Evolutionary conservation across 2,113 vertebrate genomes (phyloP), one percentile per base, ranked within the genome.

Genomic region (Eretmochelys imbricata): DNA sequence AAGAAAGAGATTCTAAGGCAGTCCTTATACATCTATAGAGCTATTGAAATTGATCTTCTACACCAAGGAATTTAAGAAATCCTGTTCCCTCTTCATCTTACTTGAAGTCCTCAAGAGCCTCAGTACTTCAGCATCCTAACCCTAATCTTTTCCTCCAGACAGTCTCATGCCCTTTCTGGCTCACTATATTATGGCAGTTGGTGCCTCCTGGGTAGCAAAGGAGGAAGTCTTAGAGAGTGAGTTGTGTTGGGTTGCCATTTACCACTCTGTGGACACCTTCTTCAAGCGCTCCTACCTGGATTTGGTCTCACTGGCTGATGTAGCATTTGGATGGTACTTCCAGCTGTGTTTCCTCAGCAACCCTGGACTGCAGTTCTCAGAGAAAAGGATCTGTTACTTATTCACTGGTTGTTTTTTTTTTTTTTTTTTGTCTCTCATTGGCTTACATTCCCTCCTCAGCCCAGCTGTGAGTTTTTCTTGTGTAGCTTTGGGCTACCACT

Each of bases 401-500:
- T 88, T 95, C 94, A 93, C 78, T 51, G 38, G 38, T 42, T 42
- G 42, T 42, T 42, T 42, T 42, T 42, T 5, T 5, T 20, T 95
- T 92, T 83, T 95, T 91, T 93, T 87, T 85, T 89, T 22, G 48
- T 95, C 93, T 79, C 62, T 95, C 35, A 79, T 90, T 85, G 96
- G 83, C 89, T 87, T 93, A 93, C 51, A 62, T 91, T 95, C 59
- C 29, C 22, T 48, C 78, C 46, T 93, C 79, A 65, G 94, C 62
- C 62, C 82, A 48, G 90, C 87, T 80, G 57, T 19, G 16, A 69
- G 62, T 4, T 69, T 69, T 91, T 95, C 88, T 79, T 89, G 20
- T 62, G 65, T 97, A 89, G 95, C 94, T 93, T 90, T 95, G 90
- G 93, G 96, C 93, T 95, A 95, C 91, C 91, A 85, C 80, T 88